Base-by-base conservation (phyloP, 1,140 invertebrate genomes). In the Drosophila bipectinata region DNA sequence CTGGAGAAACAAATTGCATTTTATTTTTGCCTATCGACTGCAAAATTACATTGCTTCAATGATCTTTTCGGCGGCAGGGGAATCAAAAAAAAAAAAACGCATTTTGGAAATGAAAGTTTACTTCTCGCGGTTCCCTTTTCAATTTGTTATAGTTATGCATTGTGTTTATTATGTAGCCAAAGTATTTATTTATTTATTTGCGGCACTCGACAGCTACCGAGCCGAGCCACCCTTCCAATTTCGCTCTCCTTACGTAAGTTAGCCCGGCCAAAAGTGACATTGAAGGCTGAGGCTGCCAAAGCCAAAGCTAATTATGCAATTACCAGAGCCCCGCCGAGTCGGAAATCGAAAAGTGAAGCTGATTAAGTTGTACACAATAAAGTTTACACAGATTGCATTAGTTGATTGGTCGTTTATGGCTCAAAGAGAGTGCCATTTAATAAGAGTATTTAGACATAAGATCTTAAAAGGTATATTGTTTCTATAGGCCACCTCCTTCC, bases 111-210 rank as follows among this genome's bases (percentile, higher is more conserved):
- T 69, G 81, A 84, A 84, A 84, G 82, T 57, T 76, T 34, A 41
- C 44, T 57, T 24, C 60, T 79, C 74, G 71, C 67, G 75, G 71
- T 72, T 79, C 60, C 61, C 66, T 56, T 77, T 77, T 73, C 59
- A 69, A 85, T 84, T 80, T 73, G 73, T 66, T 84, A 85, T 77
- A 83, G 81, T 84, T 85, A 79, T 85, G 72, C 72, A 59, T 74
- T 80, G 69, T 53, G 58, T 60, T 41, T 48, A 26, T 74, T 74
- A 66, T 74, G 59, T 58, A 72, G 59, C 21, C 58, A 54, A 28
- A 49, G 66, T 59, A 52, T 41, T 54, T 62, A 67, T 32, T 44
- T 74, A 39, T 54, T 39, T 57, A 44, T 57, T 41, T 59, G 24
- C 47, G 6, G 53, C 41, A 45, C 41, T 45, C n/a, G 32, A 32